Evolutionary conservation across 2,888 invertebrate genomes (phyloP).

Genomic region (Hemicrepidius hirtus): DNA sequence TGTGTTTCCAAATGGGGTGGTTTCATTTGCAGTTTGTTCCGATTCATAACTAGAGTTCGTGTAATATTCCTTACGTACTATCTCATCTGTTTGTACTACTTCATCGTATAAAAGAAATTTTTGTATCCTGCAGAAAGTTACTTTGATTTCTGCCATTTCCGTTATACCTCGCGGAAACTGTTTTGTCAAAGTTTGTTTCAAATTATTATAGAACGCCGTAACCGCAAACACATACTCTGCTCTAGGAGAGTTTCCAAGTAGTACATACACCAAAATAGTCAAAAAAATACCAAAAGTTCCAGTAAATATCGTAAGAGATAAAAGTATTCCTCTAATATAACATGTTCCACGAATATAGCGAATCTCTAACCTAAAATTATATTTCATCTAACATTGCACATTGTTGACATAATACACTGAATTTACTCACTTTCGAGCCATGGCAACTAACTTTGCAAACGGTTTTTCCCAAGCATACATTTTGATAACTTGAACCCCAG

Average conservation of each 20-base stretch:
- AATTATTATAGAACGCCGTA: conserved; percentile 91
- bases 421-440: conserved; percentile 80
- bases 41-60: neutral
- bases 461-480: conserved; percentile 95
- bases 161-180: conserved; percentile 90
- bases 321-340: conserved; percentile 83
- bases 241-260: conserved; percentile 80
- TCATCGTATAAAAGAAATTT: conserved; percentile 73
- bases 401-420: no score
- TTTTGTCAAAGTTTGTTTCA: conserved; percentile 89
- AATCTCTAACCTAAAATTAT: conserved; percentile 51
- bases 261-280: conserved; percentile 83
- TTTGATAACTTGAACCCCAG: conserved; percentile 92
- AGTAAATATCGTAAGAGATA: conserved; percentile 88
- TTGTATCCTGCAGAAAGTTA: conserved; percentile 81
- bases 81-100: conserved; percentile 35
- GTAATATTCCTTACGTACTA: neutral
- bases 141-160: conserved; percentile 84
- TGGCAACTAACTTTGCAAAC: conserved; percentile 83
- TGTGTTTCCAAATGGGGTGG: no score
- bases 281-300: conserved; percentile 88
- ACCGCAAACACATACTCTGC: conserved; percentile 90
- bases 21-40: no score
- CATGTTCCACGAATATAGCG: conserved; percentile 72
- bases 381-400: no score